Evolutionary conservation across 2,888 invertebrate species (phyloP).

Genomic region (Hydrotaea diabolus): DNA sequence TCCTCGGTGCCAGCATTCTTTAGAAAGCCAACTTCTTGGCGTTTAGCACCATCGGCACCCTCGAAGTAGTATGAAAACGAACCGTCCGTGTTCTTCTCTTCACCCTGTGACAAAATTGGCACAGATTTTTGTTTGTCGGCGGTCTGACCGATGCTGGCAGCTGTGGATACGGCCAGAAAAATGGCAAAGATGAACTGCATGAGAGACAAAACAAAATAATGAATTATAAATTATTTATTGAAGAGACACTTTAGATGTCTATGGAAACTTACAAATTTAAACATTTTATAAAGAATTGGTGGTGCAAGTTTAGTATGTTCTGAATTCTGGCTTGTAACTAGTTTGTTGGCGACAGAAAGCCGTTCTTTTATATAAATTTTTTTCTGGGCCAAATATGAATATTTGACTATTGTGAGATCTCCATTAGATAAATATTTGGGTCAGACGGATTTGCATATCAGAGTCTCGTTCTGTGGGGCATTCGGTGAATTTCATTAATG

Average conservation of each 20-base stretch:
- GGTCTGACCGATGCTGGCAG: slow-evolving; percentile 9
- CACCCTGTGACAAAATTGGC: slow-evolving; percentile 42
- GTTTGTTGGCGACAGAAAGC: slow-evolving; percentile 3
- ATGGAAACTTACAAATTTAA: slow-evolving; percentile 33
- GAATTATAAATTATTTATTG: not conserved
- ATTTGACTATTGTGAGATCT: not conserved
- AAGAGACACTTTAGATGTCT: not conserved
- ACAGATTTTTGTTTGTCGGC: slow-evolving; percentile 25
- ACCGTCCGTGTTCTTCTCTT: slow-evolving; percentile 72
- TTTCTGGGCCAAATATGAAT: slow-evolving; percentile 11
- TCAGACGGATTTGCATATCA: slow-evolving; percentile 27
- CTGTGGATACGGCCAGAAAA: slow-evolving; percentile 19
- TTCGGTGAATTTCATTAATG: not conserved
- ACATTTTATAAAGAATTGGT: slow-evolving; percentile 26
- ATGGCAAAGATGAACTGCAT: slow-evolving; percentile 6
- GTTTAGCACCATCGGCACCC: slow-evolving; percentile 74
- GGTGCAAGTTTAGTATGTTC: not conserved
- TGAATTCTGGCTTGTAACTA: slow-evolving; percentile 24
- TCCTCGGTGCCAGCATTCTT: slow-evolving; percentile 69
- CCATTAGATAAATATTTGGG: not conserved
- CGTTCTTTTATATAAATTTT: slow-evolving; percentile 41
- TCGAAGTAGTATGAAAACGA: slow-evolving; percentile 76
- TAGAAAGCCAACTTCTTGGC: slow-evolving; percentile 76
- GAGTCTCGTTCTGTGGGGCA: not conserved
- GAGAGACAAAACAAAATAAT: not conserved